A percentile compares a stretch with the other conserved stretches of the same genome.
Evolutionary conservation across 2,888 invertebrate genomes (phyloP).

Genomic region (Creontiades dilutus): DNA sequence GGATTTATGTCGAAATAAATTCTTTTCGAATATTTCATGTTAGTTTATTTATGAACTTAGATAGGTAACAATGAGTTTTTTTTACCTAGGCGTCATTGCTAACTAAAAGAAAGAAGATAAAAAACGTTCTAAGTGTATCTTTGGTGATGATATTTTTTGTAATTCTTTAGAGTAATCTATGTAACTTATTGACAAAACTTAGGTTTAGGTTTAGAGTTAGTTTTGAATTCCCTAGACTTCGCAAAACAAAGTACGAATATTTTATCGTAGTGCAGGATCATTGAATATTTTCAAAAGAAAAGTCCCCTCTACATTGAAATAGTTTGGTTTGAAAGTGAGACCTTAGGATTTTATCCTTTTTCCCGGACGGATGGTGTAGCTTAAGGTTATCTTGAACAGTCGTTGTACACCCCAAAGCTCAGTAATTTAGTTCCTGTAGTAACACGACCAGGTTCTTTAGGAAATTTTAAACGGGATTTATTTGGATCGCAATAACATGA

Average conservation of each 20-base stretch:
- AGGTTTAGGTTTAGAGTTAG: slow-evolving; percentile 36
- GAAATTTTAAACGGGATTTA: slow-evolving; percentile 54
- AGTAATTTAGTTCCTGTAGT: slow-evolving; percentile 8
- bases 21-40: slow-evolving; percentile 34
- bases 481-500: slow-evolving; percentile 61
- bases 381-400: slow-evolving; percentile 63
- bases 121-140: slow-evolving; percentile 47
- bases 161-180: slow-evolving; percentile 29
- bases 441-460: slow-evolving; percentile 31
- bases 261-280: slow-evolving; percentile 19
- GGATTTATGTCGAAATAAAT: slow-evolving; percentile 25
- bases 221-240: neutral
- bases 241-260: neutral
- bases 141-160: slow-evolving; percentile 47
- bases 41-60: slow-evolving; percentile 9
- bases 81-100: slow-evolving; percentile 25
- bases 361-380: slow-evolving; percentile 34
- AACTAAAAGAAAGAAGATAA: neutral
- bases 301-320: neutral
- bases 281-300: neutral
- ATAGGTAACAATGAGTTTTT: slow-evolving; percentile 18
- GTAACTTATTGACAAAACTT: slow-evolving; percentile 36
- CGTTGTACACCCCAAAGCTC: slow-evolving; percentile 63
- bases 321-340: slow-evolving; percentile 11
- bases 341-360: neutral